Evolutionary conservation across 2,888 invertebrate species (phyloP).

Genomic region (Drosophila tripunctata): DNA sequence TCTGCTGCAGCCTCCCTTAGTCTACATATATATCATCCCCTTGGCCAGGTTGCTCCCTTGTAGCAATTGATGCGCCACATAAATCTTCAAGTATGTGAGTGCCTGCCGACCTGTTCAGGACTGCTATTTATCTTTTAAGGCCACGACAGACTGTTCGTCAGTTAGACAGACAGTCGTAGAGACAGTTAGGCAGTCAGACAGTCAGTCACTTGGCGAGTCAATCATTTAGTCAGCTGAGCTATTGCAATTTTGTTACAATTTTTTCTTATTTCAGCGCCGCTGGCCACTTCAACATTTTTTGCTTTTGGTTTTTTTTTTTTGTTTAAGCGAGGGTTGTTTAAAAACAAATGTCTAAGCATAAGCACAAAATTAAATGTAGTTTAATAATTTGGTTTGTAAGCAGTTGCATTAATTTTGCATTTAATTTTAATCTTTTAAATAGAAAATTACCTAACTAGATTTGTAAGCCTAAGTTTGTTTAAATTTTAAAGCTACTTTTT

Average conservation of each 20-base stretch:
- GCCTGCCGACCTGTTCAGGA: slow-evolving; percentile 52
- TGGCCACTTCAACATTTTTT: slow-evolving; percentile 59
- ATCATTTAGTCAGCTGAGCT: slow-evolving; percentile 66
- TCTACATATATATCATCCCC: background rate
- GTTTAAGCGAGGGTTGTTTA: slow-evolving; percentile 42
- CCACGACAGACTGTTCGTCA: slow-evolving; percentile 40
- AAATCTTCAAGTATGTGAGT: slow-evolving; percentile 73
- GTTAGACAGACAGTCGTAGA: slow-evolving; percentile 19
- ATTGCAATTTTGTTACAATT: slow-evolving; percentile 77
- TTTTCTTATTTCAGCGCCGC: slow-evolving; percentile 67
- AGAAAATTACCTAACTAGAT: too few species aligned
- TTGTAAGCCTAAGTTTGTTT: too few species aligned
- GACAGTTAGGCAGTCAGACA: slow-evolving; percentile 29
- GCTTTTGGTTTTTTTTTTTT: too few species aligned
- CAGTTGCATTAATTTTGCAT: too few species aligned
- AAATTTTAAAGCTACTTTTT: too few species aligned
- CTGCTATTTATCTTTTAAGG: slow-evolving; percentile 63
- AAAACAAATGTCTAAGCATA: background rate
- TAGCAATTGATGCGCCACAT: slow-evolving; percentile 73
- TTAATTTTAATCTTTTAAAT: too few species aligned
- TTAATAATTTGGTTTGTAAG: too few species aligned
- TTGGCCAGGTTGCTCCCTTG: slow-evolving; percentile 7
- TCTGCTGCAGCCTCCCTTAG: slow-evolving; percentile 13
- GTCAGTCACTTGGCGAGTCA: slow-evolving; percentile 53
- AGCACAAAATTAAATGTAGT: background rate